Conservation (phyloP, 2,113 vertebrate genomes). For the Tinamus guttatus region DNA sequence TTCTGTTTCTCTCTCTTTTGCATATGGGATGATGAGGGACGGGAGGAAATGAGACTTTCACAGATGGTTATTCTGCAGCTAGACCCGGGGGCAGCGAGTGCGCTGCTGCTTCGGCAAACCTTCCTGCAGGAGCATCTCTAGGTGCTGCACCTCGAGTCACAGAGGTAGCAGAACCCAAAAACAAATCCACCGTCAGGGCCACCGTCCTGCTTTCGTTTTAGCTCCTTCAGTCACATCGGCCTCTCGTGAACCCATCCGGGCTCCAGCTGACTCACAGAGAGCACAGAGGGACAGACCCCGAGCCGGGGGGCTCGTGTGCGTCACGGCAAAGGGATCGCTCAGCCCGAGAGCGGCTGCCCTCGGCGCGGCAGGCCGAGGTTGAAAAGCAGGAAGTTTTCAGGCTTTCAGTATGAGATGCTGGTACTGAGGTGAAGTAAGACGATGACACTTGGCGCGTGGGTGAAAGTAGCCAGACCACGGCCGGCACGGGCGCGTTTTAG, state of each 20-base stretch:
- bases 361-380: neutral
- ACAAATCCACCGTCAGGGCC: accelerated
- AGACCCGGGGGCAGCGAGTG: accelerated
- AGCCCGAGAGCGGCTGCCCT: neutral
- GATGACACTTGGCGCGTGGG: accelerated
- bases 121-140: accelerated
- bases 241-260: accelerated
- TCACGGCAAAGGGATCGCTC: neutral
- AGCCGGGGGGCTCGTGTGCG: neutral
- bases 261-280: neutral
- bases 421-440: neutral
- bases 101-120: neutral
- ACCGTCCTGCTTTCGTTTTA: neutral
- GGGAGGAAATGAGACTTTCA: neutral
- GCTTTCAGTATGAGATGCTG: neutral
- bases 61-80: neutral
- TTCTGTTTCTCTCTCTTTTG: neutral
- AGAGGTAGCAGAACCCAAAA: neutral
- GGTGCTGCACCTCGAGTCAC: neutral
- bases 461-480: neutral
- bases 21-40: neutral
- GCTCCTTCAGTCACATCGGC: neutral
- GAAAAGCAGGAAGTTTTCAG: constrained; percentile 16
- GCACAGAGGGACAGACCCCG: neutral
- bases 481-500: accelerated